Evolutionary conservation across 2,888 invertebrate genomes (phyloP), one percentile per base, ranked within the genome.

Genomic region (Tribolium freemani): DNA sequence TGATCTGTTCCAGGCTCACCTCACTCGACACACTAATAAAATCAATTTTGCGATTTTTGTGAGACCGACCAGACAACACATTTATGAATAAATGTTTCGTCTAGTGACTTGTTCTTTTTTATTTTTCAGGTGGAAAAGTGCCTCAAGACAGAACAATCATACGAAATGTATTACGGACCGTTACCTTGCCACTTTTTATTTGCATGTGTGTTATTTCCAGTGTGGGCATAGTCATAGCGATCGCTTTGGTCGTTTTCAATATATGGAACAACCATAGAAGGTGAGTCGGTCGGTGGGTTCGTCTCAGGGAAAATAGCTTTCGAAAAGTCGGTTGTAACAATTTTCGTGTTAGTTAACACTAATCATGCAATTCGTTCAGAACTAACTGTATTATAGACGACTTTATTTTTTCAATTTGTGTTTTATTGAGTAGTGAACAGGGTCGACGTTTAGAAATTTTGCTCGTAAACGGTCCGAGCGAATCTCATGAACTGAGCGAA

Each of bases 121-220:
- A 1, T 16, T 6, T 50, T 85, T 21, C 85, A 94, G 94, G 93
- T 83, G 94, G 93, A 5, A 94, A 96, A 88, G 94, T 96, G 75
- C 98, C 98, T 20, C 97, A 96, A 82, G 98, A 98, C 86, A 91
- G 97, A 73, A 98, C 98, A 8, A 95, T 97, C 83, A 94, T 98
- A 57, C 91, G 93, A 80, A 91, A 92, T 79, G 93, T 94, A 60
- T 87, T 98, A 60, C 90, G 97, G 72, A 96, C 94, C 5, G 94
- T 98, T 9, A 96, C 97, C 0, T 88, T 96, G 79, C 94, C 96
- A 61, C 89, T 99, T 73, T 98, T 98, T 86, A 93, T 97, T 74
- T 94, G 96, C 83, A 97, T 99, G 95, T 94, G 96, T 82, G 92
- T 94, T 10, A 92, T 98, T 78, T 96, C 98, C 72, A 91, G 93